Conservation (phyloP, 2,113 vertebrate genomes). For the Sakesphorus luctuosus region DNA sequence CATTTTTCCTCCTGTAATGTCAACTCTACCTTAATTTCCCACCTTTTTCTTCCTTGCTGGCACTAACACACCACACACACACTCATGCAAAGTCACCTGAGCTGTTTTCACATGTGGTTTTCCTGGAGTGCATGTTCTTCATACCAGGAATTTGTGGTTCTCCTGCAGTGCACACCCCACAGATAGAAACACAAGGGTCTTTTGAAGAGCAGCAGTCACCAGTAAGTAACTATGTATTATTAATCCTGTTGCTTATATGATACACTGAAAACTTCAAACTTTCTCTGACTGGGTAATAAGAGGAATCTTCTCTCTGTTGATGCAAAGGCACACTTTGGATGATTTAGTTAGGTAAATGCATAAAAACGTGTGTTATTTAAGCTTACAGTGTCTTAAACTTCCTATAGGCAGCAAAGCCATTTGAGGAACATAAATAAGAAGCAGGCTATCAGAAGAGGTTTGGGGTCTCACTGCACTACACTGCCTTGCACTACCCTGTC, state of each 20-base stretch:
- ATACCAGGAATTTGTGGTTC: neutral
- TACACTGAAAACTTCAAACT: neutral
- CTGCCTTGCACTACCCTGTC: neutral
- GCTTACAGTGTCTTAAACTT: neutral
- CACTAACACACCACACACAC: accelerated
- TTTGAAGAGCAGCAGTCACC: neutral
- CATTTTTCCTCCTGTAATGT: neutral
- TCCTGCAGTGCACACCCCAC: neutral
- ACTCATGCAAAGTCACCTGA: neutral
- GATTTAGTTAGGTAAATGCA: neutral
- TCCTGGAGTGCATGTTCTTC: neutral
- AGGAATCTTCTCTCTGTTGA: neutral
- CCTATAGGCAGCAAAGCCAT: neutral
- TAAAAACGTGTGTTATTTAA: neutral
- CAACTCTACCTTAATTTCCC: neutral
- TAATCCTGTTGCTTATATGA: neutral
- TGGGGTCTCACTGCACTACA: neutral
- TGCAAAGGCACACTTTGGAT: neutral
- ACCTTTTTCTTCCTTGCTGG: neutral
- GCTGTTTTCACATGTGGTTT: neutral
- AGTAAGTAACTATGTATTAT: neutral
- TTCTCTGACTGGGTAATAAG: neutral
- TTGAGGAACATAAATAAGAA: neutral
- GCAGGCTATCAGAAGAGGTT: neutral
- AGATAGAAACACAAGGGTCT: neutral